Evolutionary conservation across 2,113 vertebrate genomes (phyloP).

Genomic region (Clupea harengus): DNA sequence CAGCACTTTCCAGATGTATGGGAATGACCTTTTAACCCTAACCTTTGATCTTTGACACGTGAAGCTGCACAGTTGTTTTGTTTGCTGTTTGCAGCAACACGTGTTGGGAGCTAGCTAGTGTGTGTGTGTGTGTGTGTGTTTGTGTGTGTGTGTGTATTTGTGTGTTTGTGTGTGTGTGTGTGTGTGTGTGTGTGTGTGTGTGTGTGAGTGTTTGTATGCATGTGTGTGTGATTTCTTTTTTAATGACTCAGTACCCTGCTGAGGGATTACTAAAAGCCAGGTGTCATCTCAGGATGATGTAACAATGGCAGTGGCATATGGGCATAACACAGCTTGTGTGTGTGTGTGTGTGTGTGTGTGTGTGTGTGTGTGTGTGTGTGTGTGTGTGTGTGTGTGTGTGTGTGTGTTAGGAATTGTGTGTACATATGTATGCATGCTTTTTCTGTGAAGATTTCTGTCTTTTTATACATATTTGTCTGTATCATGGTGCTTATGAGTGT

Average conservation of each 20-base stretch:
- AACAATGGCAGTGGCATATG: not conserved
- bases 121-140: not conserved
- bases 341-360: conserved; percentile 4
- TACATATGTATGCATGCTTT: not conserved
- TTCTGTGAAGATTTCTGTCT: too few relatives aligned
- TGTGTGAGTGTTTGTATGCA: not conserved
- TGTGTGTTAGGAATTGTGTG: not conserved
- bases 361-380: not conserved
- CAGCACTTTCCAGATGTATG: too few relatives aligned
- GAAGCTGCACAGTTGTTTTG: too few relatives aligned
- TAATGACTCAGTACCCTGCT: not conserved
- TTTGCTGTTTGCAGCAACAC: too few relatives aligned
- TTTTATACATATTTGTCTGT: too few relatives aligned
- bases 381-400: not conserved
- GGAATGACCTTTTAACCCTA: too few relatives aligned
- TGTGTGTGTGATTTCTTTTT: not conserved
- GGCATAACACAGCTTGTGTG: not conserved
- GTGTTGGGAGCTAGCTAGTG: too few relatives aligned
- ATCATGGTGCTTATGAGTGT: too few relatives aligned
- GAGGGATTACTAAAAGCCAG: not conserved
- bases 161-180: not conserved
- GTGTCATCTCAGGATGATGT: not conserved
- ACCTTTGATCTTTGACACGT: too few relatives aligned
- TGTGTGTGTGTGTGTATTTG: conserved; percentile 1
- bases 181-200: not conserved